Conservation (phyloP, 2,113 vertebrate genomes). For the Corythaixoides concolor region DNA sequence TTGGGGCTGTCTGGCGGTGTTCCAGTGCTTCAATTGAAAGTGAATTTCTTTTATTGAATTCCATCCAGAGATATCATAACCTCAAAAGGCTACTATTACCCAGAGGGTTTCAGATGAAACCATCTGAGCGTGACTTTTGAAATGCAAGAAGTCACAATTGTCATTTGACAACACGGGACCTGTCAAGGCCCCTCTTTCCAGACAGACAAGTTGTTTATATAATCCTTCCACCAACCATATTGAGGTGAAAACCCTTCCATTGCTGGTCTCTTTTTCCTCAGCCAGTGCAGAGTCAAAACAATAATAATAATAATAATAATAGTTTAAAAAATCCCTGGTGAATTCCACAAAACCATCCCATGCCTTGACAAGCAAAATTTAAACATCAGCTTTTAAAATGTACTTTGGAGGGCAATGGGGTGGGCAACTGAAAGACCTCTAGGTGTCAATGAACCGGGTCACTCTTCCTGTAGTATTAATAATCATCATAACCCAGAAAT, state of each 20-base stretch:
- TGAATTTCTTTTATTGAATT: slow-evolving; percentile 84
- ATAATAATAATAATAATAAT: neutral
- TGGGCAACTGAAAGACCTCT: neutral
- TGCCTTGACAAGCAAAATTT: slow-evolving; percentile 18
- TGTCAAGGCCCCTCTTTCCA: slow-evolving; percentile 66
- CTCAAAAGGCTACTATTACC: slow-evolving; percentile 82
- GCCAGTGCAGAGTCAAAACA: slow-evolving; percentile 45
- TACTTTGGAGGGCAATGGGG: neutral
- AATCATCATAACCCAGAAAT: neutral
- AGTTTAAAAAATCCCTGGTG: neutral
- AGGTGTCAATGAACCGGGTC: neutral
- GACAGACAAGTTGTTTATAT: slow-evolving; percentile 72
- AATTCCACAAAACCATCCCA: neutral
- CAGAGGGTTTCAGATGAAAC: slow-evolving; percentile 78
- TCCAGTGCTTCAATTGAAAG: slow-evolving; percentile 79
- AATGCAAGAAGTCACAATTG: slow-evolving; percentile 74
- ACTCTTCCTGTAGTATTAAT: neutral
- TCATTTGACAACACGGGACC: slow-evolving; percentile 67
- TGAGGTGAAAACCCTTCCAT: slow-evolving; percentile 32
- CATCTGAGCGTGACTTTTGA: slow-evolving; percentile 75
- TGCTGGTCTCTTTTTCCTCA: slow-evolving; percentile 41
- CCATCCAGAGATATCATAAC: slow-evolving; percentile 84
- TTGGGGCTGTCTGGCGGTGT: slow-evolving; percentile 72
- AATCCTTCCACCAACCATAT: slow-evolving; percentile 38
- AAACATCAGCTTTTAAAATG: slow-evolving; percentile 21